Percentiles rank a stretch among this genome's conserved stretches.
These are phyloP conservation scores for Cercocebus atys DNA, from an alignment of 2,113 vertebrate genomes.

Conservation along the genomic window DNA sequence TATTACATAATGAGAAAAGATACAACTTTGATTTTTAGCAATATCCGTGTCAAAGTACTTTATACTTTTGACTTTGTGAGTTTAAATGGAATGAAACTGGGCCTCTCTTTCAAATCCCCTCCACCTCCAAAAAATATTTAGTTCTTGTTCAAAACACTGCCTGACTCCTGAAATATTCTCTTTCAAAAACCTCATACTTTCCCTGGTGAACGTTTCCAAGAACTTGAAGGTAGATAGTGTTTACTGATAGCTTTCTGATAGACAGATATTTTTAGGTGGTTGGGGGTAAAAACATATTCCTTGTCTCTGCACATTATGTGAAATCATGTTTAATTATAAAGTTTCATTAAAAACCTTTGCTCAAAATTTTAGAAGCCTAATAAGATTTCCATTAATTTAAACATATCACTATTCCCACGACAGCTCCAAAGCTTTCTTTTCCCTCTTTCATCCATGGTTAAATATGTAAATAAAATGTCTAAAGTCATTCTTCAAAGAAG, in stretches of 20 bases:
- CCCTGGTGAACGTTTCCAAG: constrained; percentile 62
- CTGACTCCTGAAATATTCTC: constrained; percentile 64
- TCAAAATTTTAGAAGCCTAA: constrained; percentile 88
- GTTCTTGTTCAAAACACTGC: constrained; percentile 62
- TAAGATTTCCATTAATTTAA: constrained; percentile 94
- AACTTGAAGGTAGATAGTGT: constrained; percentile 63
- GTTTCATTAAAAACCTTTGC: constrained; percentile 88
- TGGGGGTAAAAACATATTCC: constrained; percentile 17
- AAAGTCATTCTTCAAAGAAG: constrained; percentile 99
- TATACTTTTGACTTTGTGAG: constrained; percentile 46
- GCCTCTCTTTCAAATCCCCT: constrained; percentile 35
- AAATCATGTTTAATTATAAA: constrained; percentile 88
- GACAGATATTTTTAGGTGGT: constrained; percentile 52
- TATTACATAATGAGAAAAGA: constrained; percentile 54
- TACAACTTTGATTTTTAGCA: constrained; percentile 73
- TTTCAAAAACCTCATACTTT: constrained; percentile 50
- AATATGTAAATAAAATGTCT: constrained; percentile 99
- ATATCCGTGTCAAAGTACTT: constrained; percentile 71
- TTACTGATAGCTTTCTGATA: constrained; percentile 43
- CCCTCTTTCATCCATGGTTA: constrained; percentile 98
- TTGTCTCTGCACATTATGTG: constrained; percentile 78
- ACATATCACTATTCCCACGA: constrained; percentile 95
- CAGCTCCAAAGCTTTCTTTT: constrained; percentile 89
- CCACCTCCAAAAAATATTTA: constrained; percentile 75
- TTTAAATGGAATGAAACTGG: constrained; percentile 60